Evolutionary conservation across 2,797 vertebrate genomes (phyloP), one percentile per base, ranked within the genome.

Genomic region (Helarctos malayanus): DNA sequence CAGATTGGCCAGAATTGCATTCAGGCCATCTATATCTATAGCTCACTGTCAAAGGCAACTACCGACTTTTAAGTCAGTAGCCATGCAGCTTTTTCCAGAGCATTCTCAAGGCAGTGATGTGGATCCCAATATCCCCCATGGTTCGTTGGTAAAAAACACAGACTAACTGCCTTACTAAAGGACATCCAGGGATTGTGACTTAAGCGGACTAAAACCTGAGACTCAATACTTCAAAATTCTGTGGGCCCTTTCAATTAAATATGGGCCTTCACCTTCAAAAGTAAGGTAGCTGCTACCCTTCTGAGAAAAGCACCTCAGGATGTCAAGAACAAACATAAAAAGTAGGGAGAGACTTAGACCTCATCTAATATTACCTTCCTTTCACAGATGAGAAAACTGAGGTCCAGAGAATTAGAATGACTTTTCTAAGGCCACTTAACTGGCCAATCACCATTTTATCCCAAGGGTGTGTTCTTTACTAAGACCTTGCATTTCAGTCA

Each of bases 381-480:
- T 78, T 68, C 63, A 76, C 32, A 32, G 7, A 32, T 73, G 41
- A 90, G n/a, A 68, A 84, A 96, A 75, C 9, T 68, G 57, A 56
- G 21, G n/a, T 63, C 9, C 47, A 41, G 63, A 89, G 73, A 93
- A 35, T 27, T 86, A 78, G 92, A 94, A 82, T 57, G 35, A 61
- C 52, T 93, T 25, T 41, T 49, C 45, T 93, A 32, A 92, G 57
- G 27, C 78, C 19, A 54, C 29, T 54, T 75, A 52, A 27, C 7
- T 19, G 13, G 56, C 27, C 54, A 57, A 65, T 41, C 47, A 54
- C 38, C 83, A 68, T 91, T 97, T 89, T 96, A 90, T 90, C 29
- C 76, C 27, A 63, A 65, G 25, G 27, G 1, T 84, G 47, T 92
- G 12, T 65, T 57, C 69, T 91, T 89, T 88, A 69, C 41, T 92